Evolutionary conservation across 1,140 invertebrate species (phyloP).

Genomic region (Drosophila kohkoa): DNA sequence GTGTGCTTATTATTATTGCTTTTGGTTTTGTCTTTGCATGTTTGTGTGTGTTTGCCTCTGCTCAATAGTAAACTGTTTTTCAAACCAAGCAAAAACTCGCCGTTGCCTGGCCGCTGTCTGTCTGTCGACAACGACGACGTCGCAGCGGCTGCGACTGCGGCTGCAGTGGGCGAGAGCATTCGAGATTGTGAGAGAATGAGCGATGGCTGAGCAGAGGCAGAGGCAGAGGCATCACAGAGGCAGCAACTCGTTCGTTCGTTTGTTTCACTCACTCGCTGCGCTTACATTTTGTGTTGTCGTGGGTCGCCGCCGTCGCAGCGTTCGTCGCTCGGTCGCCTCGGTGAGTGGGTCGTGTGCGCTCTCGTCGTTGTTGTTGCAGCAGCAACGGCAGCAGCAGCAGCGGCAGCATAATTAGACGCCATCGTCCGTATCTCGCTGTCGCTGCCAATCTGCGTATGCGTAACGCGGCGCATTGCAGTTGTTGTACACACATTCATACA

Average conservation of each 20-base stretch:
- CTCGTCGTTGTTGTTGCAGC: conserved; percentile 35
- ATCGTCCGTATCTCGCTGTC: conserved; percentile 12
- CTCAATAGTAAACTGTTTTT: conserved; percentile 43
- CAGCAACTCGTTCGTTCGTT: conserved; percentile 42
- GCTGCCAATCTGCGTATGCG: conserved; percentile 47
- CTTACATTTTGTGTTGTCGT: conserved; percentile 70
- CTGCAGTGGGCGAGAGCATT: conserved; percentile 40
- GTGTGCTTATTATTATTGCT: conserved; percentile 48
- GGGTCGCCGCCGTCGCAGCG: conserved; percentile 62
- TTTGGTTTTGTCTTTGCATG: conserved; percentile 40
- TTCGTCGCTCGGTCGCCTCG: conserved; percentile 49
- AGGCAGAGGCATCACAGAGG: conserved; percentile 14
- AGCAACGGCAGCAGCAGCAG: conserved; percentile 5
- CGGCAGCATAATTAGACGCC: conserved; percentile 57
- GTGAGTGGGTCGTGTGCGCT: conserved; percentile 49
- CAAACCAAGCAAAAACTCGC: conserved; percentile 34
- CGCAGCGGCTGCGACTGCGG: conserved; percentile 3
- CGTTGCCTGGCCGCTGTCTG: conserved; percentile 8
- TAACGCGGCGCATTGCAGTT: conserved; percentile 49
- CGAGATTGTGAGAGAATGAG: conserved; percentile 30
- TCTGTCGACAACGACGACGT: not conserved
- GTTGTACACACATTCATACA: conserved; percentile 7
- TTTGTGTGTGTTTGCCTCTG: conserved; percentile 48
- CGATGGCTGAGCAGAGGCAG: conserved; percentile 13
- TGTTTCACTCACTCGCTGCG: conserved; percentile 60